Base-by-base conservation (phyloP, 2,113 vertebrate species). In the Cromileptes altivelis region DNA sequence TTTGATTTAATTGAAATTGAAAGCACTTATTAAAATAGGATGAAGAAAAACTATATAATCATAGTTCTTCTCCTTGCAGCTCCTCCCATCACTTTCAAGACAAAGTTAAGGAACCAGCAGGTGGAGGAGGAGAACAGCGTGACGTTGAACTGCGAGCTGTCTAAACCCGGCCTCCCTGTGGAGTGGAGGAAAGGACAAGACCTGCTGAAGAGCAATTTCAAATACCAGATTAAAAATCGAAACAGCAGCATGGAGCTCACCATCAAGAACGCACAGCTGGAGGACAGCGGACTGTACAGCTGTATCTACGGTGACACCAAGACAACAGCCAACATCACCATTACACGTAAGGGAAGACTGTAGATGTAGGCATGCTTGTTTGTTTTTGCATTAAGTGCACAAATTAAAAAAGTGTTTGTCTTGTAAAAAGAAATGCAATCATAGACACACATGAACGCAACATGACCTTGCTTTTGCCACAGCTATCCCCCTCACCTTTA, bases 221-320 rank as follows among this genome's bases (percentile, higher is more conserved):
- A 97, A 80, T 96, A 97, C 0, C 97, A 97, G 75, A 96, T 99
- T 27, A 93, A 85, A 77, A 90, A 94, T 65, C 88, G 95, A 0
- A 97, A 95, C 30, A 57, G 93, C 57, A 6, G 61, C n/a, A 91
- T 94, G 0, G 96, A 99, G 91, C 92, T 99, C 25, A 85, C 94
- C 21, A 94, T 99, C 45, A 96, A 93, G 1, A 90, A 21, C 6
- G 57, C 97, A 18, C 95, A 96, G 79, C 83, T 95, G n/a, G 90
- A 96, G 6, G 98, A 99, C 87, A 94, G 95, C 0, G 98, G 97
- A 0, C 88, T 97, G 73, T 99, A 99, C 57, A 94, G 94, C 75
- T 99, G 98, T 52, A 61, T 86, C 63, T 95, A 92, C 57, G 96
- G 96, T 0, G 96, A 96, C 33, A 91, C 90, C 81, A 94, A 95